phyloP scores from a whole-genome alignment of 2,797 vertebrate species.

The Rhinogobio ventralis region DNA sequence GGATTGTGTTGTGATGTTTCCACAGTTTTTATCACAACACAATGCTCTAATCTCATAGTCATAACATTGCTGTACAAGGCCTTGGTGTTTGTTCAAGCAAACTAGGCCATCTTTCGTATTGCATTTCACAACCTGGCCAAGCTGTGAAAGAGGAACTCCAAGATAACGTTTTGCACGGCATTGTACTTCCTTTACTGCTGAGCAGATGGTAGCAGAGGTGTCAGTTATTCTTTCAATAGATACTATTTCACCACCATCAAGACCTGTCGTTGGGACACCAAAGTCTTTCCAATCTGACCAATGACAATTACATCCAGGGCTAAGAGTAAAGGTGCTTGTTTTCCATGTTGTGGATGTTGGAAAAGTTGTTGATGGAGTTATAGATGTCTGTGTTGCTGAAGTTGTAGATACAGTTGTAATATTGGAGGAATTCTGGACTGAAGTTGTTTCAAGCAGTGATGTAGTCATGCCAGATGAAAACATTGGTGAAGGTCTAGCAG shows the following conservation, averaged over 20 bases:
- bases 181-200: background rate
- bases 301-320: background rate
- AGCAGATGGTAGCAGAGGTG: constrained; percentile 9
- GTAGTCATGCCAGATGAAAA: background rate
- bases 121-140: constrained; percentile 44
- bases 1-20: background rate
- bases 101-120: background rate
- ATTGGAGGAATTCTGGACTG: background rate
- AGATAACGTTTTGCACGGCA: constrained; percentile 49
- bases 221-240: constrained; percentile 43
- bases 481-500: background rate
- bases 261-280: constrained; percentile 21
- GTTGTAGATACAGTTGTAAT: background rate
- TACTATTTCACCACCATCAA: constrained; percentile 9
- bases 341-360: background rate
- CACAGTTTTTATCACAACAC: constrained; percentile 42
- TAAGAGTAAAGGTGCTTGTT: background rate
- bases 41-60: constrained; percentile 47
- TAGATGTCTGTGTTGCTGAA: background rate
- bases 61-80: constrained; percentile 18
- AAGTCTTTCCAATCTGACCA: constrained; percentile 50
- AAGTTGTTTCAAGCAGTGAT: background rate
- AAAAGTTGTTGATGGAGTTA: background rate
- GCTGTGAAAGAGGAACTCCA: background rate
- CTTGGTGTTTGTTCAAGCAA: constrained; percentile 48